Conservation (phyloP, 2,113 vertebrate species). For the Lampris megalopsis region DNA sequence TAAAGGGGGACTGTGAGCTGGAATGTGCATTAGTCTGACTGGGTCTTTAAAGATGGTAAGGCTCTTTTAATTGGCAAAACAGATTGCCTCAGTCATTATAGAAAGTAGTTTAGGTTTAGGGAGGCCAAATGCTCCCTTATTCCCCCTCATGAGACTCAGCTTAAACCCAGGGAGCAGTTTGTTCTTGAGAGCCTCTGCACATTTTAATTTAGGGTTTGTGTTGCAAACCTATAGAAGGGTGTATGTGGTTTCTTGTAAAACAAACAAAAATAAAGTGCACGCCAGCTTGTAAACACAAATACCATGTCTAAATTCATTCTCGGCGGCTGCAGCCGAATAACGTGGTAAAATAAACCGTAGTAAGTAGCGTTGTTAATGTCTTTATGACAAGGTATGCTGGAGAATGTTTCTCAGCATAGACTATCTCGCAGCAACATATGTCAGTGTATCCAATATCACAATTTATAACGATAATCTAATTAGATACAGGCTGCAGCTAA, state of each 20-base stretch:
- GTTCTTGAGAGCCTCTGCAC: constrained; percentile 9
- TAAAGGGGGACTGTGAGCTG: constrained; percentile 22
- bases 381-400: constrained; percentile 6
- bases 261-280: constrained; percentile 54
- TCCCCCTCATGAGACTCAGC: constrained; percentile 10
- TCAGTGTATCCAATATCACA: background rate
- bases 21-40: constrained; percentile 62
- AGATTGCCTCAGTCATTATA: constrained; percentile 46
- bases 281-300: constrained; percentile 56
- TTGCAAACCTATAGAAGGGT: constrained; percentile 24
- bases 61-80: constrained; percentile 59
- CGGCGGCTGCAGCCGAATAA: constrained; percentile 8
- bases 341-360: constrained; percentile 31
- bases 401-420: constrained; percentile 25
- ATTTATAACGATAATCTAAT: constrained; percentile 6
- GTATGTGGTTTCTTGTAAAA: constrained; percentile 46
- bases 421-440: background rate
- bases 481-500: constrained; percentile 2
- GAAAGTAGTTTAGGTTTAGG: constrained; percentile 44
- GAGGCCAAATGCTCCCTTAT: constrained; percentile 29
- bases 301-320: constrained; percentile 35
- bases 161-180: constrained; percentile 21
- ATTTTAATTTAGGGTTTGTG: constrained; percentile 20
- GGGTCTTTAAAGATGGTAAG: constrained; percentile 49
- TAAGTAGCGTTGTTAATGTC: constrained; percentile 35